Conservation (phyloP, 2,888 invertebrate species). For the Tiliacea citrago region DNA sequence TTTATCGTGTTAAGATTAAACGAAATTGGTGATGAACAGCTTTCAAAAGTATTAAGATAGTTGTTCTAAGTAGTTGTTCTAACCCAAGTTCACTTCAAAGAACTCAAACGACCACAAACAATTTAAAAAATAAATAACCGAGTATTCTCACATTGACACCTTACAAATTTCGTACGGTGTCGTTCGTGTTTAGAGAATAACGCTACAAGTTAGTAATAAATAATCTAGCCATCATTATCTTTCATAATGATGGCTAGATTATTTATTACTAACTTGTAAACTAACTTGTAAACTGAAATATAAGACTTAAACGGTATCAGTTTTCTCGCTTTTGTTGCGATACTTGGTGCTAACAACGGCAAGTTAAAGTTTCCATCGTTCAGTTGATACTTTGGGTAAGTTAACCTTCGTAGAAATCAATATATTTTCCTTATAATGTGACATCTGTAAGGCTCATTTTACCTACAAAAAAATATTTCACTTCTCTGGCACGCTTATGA, state of each 20-base stretch:
- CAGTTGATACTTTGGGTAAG: neutral
- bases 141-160: no score
- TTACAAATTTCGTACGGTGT: no score
- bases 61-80: no score
- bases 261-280: no score
- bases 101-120: no score
- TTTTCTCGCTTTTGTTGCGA: slow-evolving; percentile 3
- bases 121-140: no score
- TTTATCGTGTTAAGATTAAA: no score
- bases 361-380: slow-evolving; percentile 9
- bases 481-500: neutral
- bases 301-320: slow-evolving; percentile 10
- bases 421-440: neutral
- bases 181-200: neutral
- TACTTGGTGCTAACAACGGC: neutral
- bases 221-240: slow-evolving; percentile 13
- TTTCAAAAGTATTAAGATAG: no score
- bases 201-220: neutral
- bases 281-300: no score
- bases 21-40: no score
- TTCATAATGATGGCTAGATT: no score
- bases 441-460: neutral
- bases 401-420: neutral
- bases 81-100: no score
- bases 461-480: neutral